phyloP scores from a whole-genome alignment of 23 tunicate species.

The Botrylloides violaceus region DNA sequence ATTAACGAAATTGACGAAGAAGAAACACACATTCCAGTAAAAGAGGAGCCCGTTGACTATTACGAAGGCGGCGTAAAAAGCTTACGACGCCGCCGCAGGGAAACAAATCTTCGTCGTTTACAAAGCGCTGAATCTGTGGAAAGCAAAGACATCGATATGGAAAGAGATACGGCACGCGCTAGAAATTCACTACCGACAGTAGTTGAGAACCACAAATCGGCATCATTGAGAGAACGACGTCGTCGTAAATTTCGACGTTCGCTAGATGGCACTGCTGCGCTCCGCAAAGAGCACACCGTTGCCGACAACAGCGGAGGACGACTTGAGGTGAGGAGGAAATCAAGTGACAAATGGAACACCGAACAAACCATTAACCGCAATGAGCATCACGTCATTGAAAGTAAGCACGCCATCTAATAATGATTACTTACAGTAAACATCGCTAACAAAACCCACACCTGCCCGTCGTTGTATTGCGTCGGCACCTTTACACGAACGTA shows the following conservation, averaged over 20 bases:
- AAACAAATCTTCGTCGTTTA: conserved; percentile 8
- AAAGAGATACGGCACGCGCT: not conserved
- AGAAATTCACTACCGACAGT: conserved; percentile 9
- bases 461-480: too few species aligned
- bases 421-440: not conserved
- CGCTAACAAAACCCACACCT: too few species aligned
- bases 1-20: not conserved
- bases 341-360: not conserved
- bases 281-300: not conserved
- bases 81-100: conserved; percentile 25
- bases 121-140: conserved; percentile 14
- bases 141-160: conserved; percentile 16
- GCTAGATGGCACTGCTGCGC: conserved; percentile 10
- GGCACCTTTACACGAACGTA: too few species aligned
- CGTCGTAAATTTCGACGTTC: conserved; percentile 9
- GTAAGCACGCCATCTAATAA: too few species aligned
- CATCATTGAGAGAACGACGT: conserved; percentile 16
- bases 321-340: conserved; percentile 1
- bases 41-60: not conserved
- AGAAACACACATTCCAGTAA: not conserved
- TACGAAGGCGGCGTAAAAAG: conserved; percentile 7
- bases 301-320: not conserved
- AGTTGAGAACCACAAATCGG: not conserved
- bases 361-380: too few species aligned
- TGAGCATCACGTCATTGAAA: too few species aligned